These are phyloP conservation scores for Coracias cyanogaster DNA, from an alignment of 2,797 vertebrate species.

Conservation along the genomic window DNA sequence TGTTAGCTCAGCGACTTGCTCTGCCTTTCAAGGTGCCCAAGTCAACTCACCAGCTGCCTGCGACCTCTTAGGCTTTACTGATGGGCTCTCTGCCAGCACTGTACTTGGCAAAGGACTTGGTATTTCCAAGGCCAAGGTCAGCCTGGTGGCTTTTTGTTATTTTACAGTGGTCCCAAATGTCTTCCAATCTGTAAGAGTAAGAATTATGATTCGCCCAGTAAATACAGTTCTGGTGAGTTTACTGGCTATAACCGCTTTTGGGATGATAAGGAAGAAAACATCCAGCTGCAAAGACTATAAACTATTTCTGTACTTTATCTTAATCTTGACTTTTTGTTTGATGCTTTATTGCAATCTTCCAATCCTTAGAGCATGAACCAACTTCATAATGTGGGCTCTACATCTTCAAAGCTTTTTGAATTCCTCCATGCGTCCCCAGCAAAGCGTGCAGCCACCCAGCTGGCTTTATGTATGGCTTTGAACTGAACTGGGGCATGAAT, in stretches of 20 bases:
- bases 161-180: not conserved
- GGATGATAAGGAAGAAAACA: too few relatives aligned
- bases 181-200: not conserved
- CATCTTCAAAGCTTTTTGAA: not conserved
- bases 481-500: not conserved
- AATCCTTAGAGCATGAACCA: not conserved
- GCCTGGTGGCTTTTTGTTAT: not conserved
- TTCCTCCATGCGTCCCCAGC: not conserved
- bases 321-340: not conserved
- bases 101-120: not conserved
- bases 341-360: not conserved
- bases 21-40: not conserved
- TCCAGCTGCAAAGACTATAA: not conserved
- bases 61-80: not conserved
- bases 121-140: not conserved
- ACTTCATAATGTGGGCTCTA: not conserved
- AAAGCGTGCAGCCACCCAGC: accelerated
- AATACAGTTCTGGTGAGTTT: not conserved
- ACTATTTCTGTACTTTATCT: not conserved
- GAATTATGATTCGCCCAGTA: not conserved
- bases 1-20: not conserved
- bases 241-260: not conserved
- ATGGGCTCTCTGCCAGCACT: not conserved
- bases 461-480: accelerated
- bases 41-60: not conserved